Evolutionary conservation across 2,797 vertebrate genomes (phyloP).

Genomic region (Eurystomus glaucurus): DNA sequence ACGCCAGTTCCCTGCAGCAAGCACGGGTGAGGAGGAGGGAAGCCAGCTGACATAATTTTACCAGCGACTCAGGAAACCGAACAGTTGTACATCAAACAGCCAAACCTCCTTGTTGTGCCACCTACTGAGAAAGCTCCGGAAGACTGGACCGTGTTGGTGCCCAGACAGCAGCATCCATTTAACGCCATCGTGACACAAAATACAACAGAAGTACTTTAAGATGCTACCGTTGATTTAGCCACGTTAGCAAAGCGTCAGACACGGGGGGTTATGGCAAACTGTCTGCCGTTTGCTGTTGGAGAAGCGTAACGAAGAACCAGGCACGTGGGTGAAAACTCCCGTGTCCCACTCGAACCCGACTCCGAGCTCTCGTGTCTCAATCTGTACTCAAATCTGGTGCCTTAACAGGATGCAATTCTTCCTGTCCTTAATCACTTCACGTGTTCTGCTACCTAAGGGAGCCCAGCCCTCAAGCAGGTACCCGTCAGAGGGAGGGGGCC

Average conservation of each 20-base stretch:
- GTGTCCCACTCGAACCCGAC: background rate
- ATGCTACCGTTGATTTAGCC: background rate
- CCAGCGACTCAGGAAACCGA: background rate
- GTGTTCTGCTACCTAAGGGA: background rate
- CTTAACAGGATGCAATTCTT: background rate
- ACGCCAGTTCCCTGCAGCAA: background rate
- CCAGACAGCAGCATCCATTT: background rate
- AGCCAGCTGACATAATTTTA: slow-evolving; percentile 8
- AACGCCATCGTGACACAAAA: background rate
- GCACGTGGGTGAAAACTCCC: background rate
- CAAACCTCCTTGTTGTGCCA: background rate
- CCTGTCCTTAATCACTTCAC: background rate
- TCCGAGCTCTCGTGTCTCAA: background rate
- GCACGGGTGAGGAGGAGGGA: background rate
- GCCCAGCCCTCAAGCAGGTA: background rate
- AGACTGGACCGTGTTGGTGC: background rate
- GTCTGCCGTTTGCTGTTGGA: background rate
- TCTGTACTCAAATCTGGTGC: slow-evolving; percentile 26
- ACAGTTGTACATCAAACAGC: background rate
- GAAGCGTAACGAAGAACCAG: background rate
- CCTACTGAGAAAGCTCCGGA: background rate
- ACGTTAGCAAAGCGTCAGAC: background rate
- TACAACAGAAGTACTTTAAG: background rate
- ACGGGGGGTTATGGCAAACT: background rate
- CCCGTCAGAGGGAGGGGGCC: background rate